Evolutionary conservation across 2,888 invertebrate genomes (phyloP), one percentile per base, ranked within the genome.

Genomic region (Drosophila tanythrix): DNA sequence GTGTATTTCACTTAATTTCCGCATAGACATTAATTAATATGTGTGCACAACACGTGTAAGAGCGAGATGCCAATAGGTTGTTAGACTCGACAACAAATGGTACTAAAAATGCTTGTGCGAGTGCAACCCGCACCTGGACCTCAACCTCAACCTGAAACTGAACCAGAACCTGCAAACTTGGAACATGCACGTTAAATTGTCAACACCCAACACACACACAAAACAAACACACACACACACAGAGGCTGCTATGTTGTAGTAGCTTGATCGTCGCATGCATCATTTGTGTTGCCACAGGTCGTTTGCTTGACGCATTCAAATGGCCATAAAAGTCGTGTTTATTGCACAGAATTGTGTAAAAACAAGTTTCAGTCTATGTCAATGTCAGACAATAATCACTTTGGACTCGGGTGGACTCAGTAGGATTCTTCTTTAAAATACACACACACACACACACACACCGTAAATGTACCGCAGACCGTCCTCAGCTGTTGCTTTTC

Each of bases 1-100:
- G 83, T 86, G 77, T 89, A 85, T 88, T 88, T 88, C 86, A 89
- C 90, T 89, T 89, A 89, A 89, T 89, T 83, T 85, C 77, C 83
- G 78, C 86, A 82, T 74, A 78, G 83, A 79, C 90, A 88, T 89
- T 89, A 89, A 89, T 88, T 88, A 89, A 88, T 81, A 88, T 77
- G 73, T 79, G 75, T 77, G 75, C 74, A 67, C 79, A 84, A 79
- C 82, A 89, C 76, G 72, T 76, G 72, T 73, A 25, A 4, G 3
- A 40, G 21, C 46, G 46, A 46, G 58, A 31, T 6, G 59, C 13
- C 35, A 55, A 46, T 62, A 69, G 81, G 51, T 74, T 76, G 73
- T 67, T 72, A 62, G 66, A 53, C 50, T 15, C 60, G 60, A 78
- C 72, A 72, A 80, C 78, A 74, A 73, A 70, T 63, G 78, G 72